Evolutionary conservation across 2,113 vertebrate genomes (phyloP), one percentile per base, ranked within the genome.

Genomic region (Gymnorhina tibicen): DNA sequence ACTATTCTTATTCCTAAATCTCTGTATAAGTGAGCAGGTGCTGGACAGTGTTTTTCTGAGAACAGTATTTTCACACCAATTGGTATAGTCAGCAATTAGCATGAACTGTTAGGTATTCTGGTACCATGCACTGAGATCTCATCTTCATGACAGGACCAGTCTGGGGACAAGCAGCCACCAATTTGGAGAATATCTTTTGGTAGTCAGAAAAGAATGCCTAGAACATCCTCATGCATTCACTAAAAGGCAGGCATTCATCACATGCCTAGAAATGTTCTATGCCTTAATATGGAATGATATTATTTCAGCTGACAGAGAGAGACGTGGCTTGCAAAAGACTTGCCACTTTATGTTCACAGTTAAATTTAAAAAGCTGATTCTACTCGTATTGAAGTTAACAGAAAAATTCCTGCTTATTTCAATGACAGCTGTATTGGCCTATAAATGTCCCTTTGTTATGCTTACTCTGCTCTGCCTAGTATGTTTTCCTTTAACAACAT

Each of bases 361-460:
- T 95, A 87, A 95, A 89, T 89, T 66, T 3, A 49, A 91, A 93
- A 85, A 68, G 60, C 63, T 94, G 63, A 94, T 91, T 93, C 89
- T 70, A 55, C 82, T 94, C 1, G 4, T 56, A 80, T 55, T 92
- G 63, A 95, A 96, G 41, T 80, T 91, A 94, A 80, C 82, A 77
- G 46, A 46, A 91, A 93, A 96, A 94, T 87, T 90, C 59, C 49
- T 89, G n/a, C 59, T 80, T 35, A 85, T 89, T 93, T 93, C 75
- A 83, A 9, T 81, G 93, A 83, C 94, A 93, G 91, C 78, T 94
- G 87, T 89, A 93, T 88, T 90, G 82, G 78, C 63, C 85, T 85
- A 96, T 88, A 96, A 94, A 90, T 80, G 78, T 91, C 55, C 85
- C 63, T 95, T 96, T 96, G 94, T 96, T 96, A 94, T 91, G 90